phyloP scores from a whole-genome alignment of 2,888 invertebrate genomes.

The Phaedon cochleariae region DNA sequence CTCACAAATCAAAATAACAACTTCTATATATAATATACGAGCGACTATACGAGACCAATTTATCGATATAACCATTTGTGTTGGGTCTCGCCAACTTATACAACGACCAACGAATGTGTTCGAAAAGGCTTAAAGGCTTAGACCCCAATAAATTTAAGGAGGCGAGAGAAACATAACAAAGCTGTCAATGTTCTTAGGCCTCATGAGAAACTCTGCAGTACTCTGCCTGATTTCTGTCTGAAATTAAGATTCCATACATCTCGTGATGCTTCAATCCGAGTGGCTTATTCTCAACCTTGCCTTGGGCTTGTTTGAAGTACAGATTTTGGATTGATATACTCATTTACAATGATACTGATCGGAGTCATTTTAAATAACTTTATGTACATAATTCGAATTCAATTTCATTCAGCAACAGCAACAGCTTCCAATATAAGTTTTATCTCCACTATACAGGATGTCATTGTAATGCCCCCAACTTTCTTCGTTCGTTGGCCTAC shows the following conservation, averaged over 20 bases:
- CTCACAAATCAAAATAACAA: neutral
- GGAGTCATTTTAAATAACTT: too few species aligned
- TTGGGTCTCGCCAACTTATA: slow-evolving; percentile 22
- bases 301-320: too few species aligned
- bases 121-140: slow-evolving; percentile 28
- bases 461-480: too few species aligned
- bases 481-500: too few species aligned
- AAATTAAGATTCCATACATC: neutral
- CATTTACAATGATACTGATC: too few species aligned
- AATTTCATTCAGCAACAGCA: too few species aligned
- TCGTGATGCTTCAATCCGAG: neutral
- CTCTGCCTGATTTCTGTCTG: slow-evolving; percentile 7
- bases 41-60: slow-evolving; percentile 19
- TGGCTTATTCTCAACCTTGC: neutral
- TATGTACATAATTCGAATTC: too few species aligned
- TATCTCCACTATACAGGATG: too few species aligned
- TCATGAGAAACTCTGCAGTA: slow-evolving; percentile 11
- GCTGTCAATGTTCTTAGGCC: slow-evolving; percentile 16
- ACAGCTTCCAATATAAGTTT: too few species aligned
- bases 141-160: slow-evolving; percentile 25
- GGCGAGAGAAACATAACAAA: slow-evolving; percentile 23
- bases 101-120: slow-evolving; percentile 29
- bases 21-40: slow-evolving; percentile 25
- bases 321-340: too few species aligned
- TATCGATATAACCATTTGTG: slow-evolving; percentile 24